Conservation (phyloP, 1,140 invertebrate genomes). For the Solen grandis region DNA sequence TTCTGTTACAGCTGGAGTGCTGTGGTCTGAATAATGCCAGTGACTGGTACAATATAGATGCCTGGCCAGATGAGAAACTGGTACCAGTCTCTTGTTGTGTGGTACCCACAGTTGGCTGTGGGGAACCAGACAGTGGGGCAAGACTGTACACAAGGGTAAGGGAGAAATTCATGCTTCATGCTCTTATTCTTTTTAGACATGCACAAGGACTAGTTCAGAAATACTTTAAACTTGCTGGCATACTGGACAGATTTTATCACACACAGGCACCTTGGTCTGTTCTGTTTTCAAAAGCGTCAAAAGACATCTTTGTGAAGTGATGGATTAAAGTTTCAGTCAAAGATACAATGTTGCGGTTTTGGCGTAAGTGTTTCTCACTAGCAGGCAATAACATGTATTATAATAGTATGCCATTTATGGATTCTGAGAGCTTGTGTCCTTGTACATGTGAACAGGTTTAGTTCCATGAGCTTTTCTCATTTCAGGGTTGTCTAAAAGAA, state of each 20-base stretch:
- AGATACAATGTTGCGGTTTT: no score
- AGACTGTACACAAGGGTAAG: slow-evolving; percentile 26
- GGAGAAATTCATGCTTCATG: no score
- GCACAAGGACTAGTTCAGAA: not conserved
- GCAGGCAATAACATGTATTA: no score
- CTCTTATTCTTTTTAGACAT: not conserved
- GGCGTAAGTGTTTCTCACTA: no score
- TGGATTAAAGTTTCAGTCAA: no score
- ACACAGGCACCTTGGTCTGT: no score
- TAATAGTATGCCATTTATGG: no score
- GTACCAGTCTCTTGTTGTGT: slow-evolving; percentile 91
- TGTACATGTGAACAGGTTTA: no score
- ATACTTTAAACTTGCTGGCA: not conserved
- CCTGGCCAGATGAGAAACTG: slow-evolving; percentile 88
- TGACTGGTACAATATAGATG: slow-evolving; percentile 91
- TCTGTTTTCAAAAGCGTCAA: no score
- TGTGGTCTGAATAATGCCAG: slow-evolving; percentile 90
- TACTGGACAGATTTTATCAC: not conserved
- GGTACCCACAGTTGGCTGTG: slow-evolving; percentile 52
- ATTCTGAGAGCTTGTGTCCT: no score
- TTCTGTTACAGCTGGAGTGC: slow-evolving; percentile 87
- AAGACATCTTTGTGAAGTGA: no score
- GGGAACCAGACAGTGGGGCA: slow-evolving; percentile 38
- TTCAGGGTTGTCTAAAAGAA: slow-evolving; percentile 72
- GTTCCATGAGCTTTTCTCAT: no score